Percentiles rank a stretch among this genome's conserved stretches.
Evolutionary conservation across 2,888 invertebrate species (phyloP).

Genomic region (Axea sp.): DNA sequence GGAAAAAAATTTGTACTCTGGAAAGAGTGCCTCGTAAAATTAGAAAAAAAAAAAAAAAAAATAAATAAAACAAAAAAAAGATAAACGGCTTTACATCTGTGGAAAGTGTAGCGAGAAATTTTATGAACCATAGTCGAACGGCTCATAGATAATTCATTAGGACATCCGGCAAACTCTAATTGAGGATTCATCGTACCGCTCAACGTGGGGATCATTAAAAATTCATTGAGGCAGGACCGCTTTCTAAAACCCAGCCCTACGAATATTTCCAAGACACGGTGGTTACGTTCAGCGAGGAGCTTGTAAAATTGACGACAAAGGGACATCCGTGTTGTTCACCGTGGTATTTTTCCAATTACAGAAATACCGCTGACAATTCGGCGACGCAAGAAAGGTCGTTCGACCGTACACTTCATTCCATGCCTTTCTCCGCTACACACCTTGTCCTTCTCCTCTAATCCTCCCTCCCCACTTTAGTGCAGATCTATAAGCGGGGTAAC

Average conservation of each 20-base stretch:
- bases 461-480: slow-evolving; percentile 27
- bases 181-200: slow-evolving; percentile 9
- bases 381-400: slow-evolving; percentile 50
- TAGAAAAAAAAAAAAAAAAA: too few relatives aligned
- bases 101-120: too few relatives aligned
- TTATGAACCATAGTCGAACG: too few relatives aligned
- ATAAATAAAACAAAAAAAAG: too few relatives aligned
- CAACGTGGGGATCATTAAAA: slow-evolving; percentile 25
- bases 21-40: too few relatives aligned
- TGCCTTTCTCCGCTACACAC: slow-evolving; percentile 33
- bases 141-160: slow-evolving; percentile 19
- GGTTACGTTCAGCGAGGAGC: slow-evolving; percentile 14
- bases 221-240: slow-evolving; percentile 52
- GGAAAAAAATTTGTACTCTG: too few relatives aligned
- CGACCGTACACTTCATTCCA: slow-evolving; percentile 21
- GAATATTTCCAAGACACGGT: neutral
- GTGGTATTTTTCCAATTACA: slow-evolving; percentile 10
- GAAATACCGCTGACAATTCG: slow-evolving; percentile 39
- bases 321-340: neutral
- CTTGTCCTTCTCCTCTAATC: slow-evolving; percentile 50
- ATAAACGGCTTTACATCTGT: too few relatives aligned
- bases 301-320: slow-evolving; percentile 13
- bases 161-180: slow-evolving; percentile 6
- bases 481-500: slow-evolving; percentile 51
- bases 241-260: slow-evolving; percentile 24